Evolutionary conservation across 2,888 invertebrate species (phyloP).

Genomic region (Macrosoma leucophasiata): DNA sequence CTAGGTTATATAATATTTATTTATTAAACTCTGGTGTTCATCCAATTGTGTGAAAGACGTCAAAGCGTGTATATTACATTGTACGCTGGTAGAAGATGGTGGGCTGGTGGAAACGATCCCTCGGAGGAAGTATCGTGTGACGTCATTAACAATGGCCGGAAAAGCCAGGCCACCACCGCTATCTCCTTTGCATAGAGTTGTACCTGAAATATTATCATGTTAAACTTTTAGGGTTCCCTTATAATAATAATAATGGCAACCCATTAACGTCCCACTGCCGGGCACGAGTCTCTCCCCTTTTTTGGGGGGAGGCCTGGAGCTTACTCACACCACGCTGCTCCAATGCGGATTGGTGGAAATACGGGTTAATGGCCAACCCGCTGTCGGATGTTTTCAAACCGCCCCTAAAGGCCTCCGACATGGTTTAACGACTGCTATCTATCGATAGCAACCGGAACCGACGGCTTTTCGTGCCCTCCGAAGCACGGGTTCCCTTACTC

Average conservation of each 20-base stretch:
- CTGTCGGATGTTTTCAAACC: too few relatives aligned
- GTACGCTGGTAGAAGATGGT: background rate
- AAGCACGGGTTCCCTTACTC: too few relatives aligned
- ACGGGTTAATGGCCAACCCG: too few relatives aligned
- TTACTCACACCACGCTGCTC: background rate
- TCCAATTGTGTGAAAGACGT: background rate
- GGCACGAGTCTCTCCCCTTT: background rate
- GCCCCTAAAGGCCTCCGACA: too few relatives aligned
- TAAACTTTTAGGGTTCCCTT: background rate
- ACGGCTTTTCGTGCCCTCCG: too few relatives aligned
- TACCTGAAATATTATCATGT: background rate
- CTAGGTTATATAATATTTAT: too few relatives aligned
- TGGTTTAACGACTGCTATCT: too few relatives aligned
- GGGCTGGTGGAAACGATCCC: conserved; percentile 7
- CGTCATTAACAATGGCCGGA: background rate
- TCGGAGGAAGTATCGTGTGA: conserved; percentile 2
- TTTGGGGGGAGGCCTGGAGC: too few relatives aligned
- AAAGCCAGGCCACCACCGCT: conserved; percentile 6
- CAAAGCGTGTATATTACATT: background rate
- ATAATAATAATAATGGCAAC: background rate
- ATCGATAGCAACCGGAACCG: too few relatives aligned
- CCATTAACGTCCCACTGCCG: background rate
- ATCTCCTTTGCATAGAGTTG: conserved; percentile 6
- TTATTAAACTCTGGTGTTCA: background rate
- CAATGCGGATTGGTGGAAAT: too few relatives aligned